Conservation (phyloP, 2,797 vertebrate genomes). For the Paramormyrops hopkinsi region DNA sequence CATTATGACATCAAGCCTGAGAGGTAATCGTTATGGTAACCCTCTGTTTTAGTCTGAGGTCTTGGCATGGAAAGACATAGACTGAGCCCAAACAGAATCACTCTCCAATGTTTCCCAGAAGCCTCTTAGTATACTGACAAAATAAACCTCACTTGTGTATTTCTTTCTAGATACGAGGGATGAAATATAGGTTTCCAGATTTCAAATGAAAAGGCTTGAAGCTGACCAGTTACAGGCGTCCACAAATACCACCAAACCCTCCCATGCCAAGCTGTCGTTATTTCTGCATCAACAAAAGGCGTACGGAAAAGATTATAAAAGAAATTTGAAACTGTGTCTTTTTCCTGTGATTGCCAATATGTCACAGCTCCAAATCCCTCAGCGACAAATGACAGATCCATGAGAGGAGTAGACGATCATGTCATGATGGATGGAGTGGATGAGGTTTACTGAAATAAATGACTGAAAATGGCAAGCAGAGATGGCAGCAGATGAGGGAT, state of each 20-base stretch:
- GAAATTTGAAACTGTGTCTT: background rate
- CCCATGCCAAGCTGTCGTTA: background rate
- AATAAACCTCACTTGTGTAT: background rate
- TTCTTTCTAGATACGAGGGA: background rate
- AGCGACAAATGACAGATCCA: background rate
- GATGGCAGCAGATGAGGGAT: background rate
- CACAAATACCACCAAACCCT: background rate
- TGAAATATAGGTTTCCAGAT: background rate
- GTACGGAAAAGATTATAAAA: background rate
- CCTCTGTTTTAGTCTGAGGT: constrained; percentile 10
- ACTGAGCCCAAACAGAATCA: background rate
- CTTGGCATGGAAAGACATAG: background rate
- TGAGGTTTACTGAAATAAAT: background rate
- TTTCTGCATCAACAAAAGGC: background rate
- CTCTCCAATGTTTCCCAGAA: background rate
- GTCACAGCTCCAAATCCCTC: background rate
- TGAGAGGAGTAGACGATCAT: background rate
- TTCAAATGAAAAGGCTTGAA: background rate
- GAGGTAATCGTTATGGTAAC: background rate
- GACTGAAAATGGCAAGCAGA: background rate
- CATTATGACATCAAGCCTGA: background rate
- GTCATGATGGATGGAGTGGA: background rate
- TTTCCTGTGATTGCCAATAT: background rate
- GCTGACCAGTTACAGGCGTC: background rate
- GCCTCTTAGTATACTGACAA: background rate